Evolutionary conservation across 2,888 invertebrate species (phyloP).

Genomic region (Lepidonotus clava): DNA sequence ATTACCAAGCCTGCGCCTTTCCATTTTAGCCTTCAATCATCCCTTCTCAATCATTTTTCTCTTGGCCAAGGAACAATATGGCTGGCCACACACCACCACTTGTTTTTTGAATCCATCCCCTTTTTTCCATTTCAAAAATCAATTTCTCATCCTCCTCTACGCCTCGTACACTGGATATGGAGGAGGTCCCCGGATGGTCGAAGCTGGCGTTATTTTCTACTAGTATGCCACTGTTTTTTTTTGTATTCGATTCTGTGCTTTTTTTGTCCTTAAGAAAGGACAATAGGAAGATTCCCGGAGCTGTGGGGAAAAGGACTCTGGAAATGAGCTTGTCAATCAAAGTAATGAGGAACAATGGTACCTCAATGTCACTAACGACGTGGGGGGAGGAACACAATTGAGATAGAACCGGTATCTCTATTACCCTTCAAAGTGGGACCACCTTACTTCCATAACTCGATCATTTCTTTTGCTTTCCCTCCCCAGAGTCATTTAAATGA

Average conservation of each 20-base stretch:
- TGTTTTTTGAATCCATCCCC: background rate
- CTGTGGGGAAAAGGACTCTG: background rate
- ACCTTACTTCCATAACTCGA: constrained; percentile 10
- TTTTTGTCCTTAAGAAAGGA: no score
- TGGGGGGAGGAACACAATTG: background rate
- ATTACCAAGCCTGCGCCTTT: no score
- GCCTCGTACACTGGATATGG: no score
- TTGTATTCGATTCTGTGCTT: no score
- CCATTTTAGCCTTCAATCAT: background rate
- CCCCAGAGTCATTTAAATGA: background rate
- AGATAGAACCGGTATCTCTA: background rate
- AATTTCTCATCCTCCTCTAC: no score
- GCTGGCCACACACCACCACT: background rate
- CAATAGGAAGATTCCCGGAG: background rate
- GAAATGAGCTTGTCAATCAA: constrained; percentile 7
- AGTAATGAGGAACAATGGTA: background rate
- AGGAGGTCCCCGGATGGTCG: no score
- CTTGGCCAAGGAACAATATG: background rate
- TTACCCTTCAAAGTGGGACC: background rate
- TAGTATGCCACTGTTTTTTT: no score
- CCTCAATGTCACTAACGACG: background rate
- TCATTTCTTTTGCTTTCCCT: background rate
- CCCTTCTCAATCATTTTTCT: background rate
- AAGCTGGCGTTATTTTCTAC: no score
- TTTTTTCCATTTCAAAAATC: constrained; percentile 12